Evolutionary conservation across 2,888 invertebrate genomes (phyloP), one percentile per base, ranked within the genome.

Genomic region (Vanessa cardui): DNA sequence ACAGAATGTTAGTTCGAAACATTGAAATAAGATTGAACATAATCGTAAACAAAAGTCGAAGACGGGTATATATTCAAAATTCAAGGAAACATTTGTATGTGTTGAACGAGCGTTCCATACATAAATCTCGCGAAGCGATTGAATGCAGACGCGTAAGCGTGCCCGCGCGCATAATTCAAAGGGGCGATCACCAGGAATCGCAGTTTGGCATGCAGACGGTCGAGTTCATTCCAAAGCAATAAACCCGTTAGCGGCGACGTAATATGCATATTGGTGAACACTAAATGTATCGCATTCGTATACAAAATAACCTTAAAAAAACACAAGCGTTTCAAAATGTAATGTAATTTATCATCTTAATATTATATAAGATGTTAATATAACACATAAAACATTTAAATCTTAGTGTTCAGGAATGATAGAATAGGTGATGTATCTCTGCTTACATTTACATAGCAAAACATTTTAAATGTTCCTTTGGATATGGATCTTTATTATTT

Each of bases 171-270:
- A 92, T 92, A 91, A 89, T 90, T 90, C 88, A 89, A 88, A 86
- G 85, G 87, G 87, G 86, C 90, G 89, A 89, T 88, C 88, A 90
- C 90, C 89, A 89, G 87, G 89, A 89, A 89, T 87, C 84, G 83
- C 76, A 83, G 82, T 78, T 91, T 91, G 86, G 87, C 89, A 92
- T 90, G 90, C 91, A 91, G 91, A 90, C 91, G 82, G 77, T 74
- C 76, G 80, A 80, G 82, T 86, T 83, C 87, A 88, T 89, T 90
- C 83, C 83, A 83, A 86, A 89, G 85, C 86, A 84, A 88, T 88
- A 89, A 89, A 86, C 90, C 91, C 90, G 90, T 91, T 91, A 91
- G 80, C 77, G 83, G 82, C 84, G 81, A 88, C 84, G 84, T 87
- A 86, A 88, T 86, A 85, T 86, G 86, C 86, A 89, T 89, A 87